Conservation (phyloP, 2,113 vertebrate genomes). For the Guaruba guarouba region DNA sequence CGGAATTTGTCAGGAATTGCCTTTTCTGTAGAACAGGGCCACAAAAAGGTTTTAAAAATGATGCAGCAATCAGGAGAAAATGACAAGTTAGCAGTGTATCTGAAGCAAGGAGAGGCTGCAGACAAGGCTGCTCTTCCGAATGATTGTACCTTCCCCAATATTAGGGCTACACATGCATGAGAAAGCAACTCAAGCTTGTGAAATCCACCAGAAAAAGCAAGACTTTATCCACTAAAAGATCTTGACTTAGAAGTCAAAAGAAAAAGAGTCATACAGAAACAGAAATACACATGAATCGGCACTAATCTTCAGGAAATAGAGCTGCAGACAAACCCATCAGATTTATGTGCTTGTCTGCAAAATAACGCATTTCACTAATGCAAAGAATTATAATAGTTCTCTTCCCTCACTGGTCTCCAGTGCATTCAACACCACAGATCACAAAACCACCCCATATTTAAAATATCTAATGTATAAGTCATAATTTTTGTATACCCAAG, state of each 20-base stretch:
- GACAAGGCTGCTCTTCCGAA: neutral
- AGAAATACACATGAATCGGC: neutral
- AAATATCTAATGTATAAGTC: neutral
- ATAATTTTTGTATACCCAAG: neutral
- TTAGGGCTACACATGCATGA: no score
- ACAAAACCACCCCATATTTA: neutral
- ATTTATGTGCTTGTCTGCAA: neutral
- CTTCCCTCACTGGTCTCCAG: neutral
- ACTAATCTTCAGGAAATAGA: neutral
- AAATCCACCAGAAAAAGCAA: neutral
- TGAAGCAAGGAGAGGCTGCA: neutral
- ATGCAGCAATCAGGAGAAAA: neutral
- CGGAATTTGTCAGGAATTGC: neutral
- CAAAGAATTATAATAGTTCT: neutral
- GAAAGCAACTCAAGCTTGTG: neutral
- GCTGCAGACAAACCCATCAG: neutral
- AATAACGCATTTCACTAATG: neutral
- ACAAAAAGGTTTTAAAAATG: neutral
- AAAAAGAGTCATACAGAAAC: neutral
- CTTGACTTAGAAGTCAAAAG: neutral
- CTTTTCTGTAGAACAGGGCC: neutral
- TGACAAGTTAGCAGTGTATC: fast-evolving
- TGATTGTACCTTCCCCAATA: neutral
- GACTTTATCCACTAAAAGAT: neutral
- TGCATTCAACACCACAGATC: neutral